Conservation (phyloP, 2,113 vertebrate genomes). For the Melanostigma gelatinosum region DNA sequence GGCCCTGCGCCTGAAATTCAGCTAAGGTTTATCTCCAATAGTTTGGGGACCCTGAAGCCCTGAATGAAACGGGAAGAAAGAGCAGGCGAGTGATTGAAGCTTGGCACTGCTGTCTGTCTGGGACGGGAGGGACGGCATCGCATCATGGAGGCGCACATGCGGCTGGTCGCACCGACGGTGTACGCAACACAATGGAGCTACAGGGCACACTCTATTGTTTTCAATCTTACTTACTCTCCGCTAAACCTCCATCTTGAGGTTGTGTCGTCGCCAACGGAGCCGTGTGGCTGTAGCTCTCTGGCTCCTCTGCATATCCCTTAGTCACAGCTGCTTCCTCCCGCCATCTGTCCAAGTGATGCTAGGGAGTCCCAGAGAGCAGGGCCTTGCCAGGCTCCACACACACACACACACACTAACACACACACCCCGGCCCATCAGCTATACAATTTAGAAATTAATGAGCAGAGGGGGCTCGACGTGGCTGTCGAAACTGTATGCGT, state of each 20-base stretch:
- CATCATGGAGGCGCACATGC: neutral
- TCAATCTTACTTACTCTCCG: slow-evolving; percentile 30
- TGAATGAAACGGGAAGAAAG: slow-evolving; percentile 46
- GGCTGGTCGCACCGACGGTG: neutral
- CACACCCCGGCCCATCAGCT: slow-evolving; percentile 51
- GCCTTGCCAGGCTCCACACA: slow-evolving; percentile 53
- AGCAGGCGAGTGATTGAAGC: slow-evolving; percentile 17
- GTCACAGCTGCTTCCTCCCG: slow-evolving; percentile 65
- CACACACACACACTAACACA: no score
- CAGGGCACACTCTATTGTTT: slow-evolving; percentile 23
- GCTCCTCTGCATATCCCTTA: slow-evolving; percentile 41
- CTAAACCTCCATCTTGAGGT: slow-evolving; percentile 34
- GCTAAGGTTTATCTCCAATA: no score
- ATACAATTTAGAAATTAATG: slow-evolving; percentile 72
- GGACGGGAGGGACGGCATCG: neutral
- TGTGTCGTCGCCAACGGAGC: slow-evolving; percentile 37
- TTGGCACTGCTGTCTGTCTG: neutral
- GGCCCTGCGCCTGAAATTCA: no score
- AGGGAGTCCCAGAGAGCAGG: slow-evolving; percentile 57
- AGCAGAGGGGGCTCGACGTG: slow-evolving; percentile 54
- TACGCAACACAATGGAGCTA: neutral
- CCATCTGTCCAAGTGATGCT: slow-evolving; percentile 72
- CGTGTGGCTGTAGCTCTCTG: slow-evolving; percentile 4
- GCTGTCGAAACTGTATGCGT: slow-evolving; percentile 34
- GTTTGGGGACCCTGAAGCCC: slow-evolving; percentile 44